A percentile compares a stretch with the other conserved stretches of the same genome.
Conservation (phyloP, 2,888 invertebrate species). For the Thera britannica region DNA sequence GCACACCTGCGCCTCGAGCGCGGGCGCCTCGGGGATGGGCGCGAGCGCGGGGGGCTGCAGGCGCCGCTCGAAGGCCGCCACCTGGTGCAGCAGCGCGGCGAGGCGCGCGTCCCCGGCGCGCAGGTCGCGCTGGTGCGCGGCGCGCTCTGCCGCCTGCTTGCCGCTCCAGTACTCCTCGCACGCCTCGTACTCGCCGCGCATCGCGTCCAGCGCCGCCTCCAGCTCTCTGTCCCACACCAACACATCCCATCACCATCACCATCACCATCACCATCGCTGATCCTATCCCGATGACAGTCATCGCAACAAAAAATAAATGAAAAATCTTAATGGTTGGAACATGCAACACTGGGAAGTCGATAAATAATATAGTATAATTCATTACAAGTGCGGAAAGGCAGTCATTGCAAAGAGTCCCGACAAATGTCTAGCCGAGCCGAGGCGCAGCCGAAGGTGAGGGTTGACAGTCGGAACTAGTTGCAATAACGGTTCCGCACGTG, state of each 20-base stretch:
- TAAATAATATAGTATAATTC: no score
- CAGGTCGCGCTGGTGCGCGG: constrained; percentile 91
- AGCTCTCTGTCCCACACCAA: constrained; percentile 83
- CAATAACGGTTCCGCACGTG: no score
- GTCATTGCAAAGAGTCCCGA: no score
- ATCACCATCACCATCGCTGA: no score
- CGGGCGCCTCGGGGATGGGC: constrained; percentile 88
- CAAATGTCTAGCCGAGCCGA: no score
- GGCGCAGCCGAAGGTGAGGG: no score
- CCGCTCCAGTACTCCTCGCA: constrained; percentile 95
- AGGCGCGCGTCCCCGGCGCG: constrained; percentile 90
- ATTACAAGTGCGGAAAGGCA: no score
- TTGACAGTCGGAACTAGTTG: no score
- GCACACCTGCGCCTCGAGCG: constrained; percentile 81
- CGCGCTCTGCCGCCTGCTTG: constrained; percentile 90
- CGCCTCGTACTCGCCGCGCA: constrained; percentile 91
- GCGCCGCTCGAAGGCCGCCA: constrained; percentile 92
- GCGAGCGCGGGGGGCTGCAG: constrained; percentile 78
- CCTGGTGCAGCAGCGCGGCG: constrained; percentile 88
- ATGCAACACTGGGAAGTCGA: no score
- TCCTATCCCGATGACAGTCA: no score
- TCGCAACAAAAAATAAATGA: no score
- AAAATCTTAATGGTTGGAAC: no score
- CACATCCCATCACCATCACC: not conserved
- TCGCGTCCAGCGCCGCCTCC: constrained; percentile 89